Base-by-base conservation (phyloP, 2,888 invertebrate genomes). In the Trichacis sp. region DNA sequence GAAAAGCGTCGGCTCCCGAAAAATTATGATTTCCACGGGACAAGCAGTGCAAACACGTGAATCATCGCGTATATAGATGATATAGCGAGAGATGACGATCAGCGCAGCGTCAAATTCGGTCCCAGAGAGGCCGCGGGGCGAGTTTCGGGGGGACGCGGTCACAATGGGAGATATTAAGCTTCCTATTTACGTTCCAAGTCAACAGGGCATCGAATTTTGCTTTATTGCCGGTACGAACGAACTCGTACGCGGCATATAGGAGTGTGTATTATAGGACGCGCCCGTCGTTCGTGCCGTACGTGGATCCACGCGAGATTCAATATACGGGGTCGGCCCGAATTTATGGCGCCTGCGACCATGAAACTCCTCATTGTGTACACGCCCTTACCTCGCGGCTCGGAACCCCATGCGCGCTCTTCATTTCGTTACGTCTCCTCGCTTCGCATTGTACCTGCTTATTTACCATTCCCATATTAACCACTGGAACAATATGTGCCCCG, bases 81-180 rank as follows among this genome's bases (percentile, higher is more conserved):
- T n/a, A n/a, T n/a, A n/a, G 56, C 54, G 29, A 38, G 61, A 66
- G 54, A 61, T 49, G 62, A 66, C 66, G 62, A 62, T 66, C 62
- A 66, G 54, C 61, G 55, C 36, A 48, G 51, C 48, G 46, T 15
- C 59, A 47, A 49, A 24, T 15, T 36, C 19, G 30, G 38, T 46
- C 40, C 63, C 57, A 36, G 49, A 42, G 40, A 42, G 33, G 50
- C 49, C 46, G 47, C 49, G 57, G 64, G 65, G 61, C 46, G 63
- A 50, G 43, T 54, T 54, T 38, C 56, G 50, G 65, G 63, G 69
- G 68, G 55, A 63, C 55, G 58, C 70, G 53, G 73, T 74, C 79
- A 77, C 77, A 77, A 77, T 78, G 78, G 74, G 73, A 75, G 79
- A 78, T 79, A 79, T 78, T 78, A 77, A 77, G 77, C 78, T 75